Base-by-base conservation (phyloP, 2,113 vertebrate species). In the Perca flavescens region DNA sequence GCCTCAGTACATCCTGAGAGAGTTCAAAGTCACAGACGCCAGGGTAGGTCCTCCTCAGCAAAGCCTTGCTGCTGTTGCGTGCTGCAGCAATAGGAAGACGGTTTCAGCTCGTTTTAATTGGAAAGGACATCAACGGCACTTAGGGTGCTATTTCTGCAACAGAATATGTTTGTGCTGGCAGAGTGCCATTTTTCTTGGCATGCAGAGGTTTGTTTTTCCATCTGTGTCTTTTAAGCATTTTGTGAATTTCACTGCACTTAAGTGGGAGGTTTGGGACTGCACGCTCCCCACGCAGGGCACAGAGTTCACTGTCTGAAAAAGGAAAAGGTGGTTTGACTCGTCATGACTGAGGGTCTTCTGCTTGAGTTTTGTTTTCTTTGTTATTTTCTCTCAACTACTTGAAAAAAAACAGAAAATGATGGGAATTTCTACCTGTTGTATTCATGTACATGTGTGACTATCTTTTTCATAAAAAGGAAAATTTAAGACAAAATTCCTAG, bases 1-100 rank as follows among this genome's bases (percentile, higher is more conserved):
- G 98, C 98, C 98, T 0, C 97, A 99, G 95, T 99, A 99, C 85
- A 99, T 99, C 89, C 94, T 99, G n/a, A 95, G 98, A 22, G 98
- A 99, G 90, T 99, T 99, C 94, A 99, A 99, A 89, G 97, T 99
- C 94, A 99, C 97, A 0, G 97, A 99, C 4, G 97, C 97, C 90
- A 95, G 98, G 96, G 98, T 99, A 80, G 88, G 97, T 86, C 36
- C 6, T 28, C 56, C 17, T 54, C 56, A 12, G 25, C 1, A 3
- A 19, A 13, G 17, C 14, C 28, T 19, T 21, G 49, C 0, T 43
- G 9, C 40, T 46, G 60, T 5, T 28, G 14, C 9, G 3, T 31
- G 46, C 58, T 6, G 34, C 19, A 58, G 21, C 47, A 58, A 67
- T 46, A 73, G 70, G 43, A 6, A 9, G 22, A 17, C 1, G 43